A percentile compares a stretch with the other conserved stretches of the same genome.
These are phyloP conservation scores for Acanthopagrus latus DNA, from an alignment of 2,797 vertebrate genomes.

Conservation along the genomic window DNA sequence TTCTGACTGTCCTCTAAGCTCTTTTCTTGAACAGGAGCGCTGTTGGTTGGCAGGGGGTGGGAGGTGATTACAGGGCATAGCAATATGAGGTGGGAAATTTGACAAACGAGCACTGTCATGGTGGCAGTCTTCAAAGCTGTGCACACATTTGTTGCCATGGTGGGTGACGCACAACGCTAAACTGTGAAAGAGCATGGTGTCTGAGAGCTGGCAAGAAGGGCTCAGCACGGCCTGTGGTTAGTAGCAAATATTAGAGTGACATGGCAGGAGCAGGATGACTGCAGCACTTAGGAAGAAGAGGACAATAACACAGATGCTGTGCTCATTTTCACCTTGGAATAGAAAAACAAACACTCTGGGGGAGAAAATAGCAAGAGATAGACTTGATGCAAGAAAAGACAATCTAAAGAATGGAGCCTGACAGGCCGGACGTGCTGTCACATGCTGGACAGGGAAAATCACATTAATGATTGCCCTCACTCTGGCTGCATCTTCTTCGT, in stretches of 20 bases:
- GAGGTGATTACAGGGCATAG: slow-evolving; percentile 63
- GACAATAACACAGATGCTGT: slow-evolving; percentile 24
- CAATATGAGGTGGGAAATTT: slow-evolving; percentile 55
- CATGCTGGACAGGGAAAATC: background rate
- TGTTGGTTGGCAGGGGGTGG: background rate
- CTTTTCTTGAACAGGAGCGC: slow-evolving; percentile 28
- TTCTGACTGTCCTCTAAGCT: slow-evolving; percentile 28
- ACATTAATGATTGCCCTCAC: background rate
- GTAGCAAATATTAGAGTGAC: slow-evolving; percentile 42
- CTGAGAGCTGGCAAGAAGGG: slow-evolving; percentile 23
- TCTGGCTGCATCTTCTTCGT: slow-evolving; percentile 5
- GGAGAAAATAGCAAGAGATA: slow-evolving; percentile 14
- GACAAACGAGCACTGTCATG: slow-evolving; percentile 70
- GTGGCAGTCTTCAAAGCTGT: slow-evolving; percentile 64
- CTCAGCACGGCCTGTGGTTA: slow-evolving; percentile 29
- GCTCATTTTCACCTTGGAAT: slow-evolving; percentile 22
- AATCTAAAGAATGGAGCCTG: background rate
- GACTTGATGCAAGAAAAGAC: slow-evolving; percentile 2
- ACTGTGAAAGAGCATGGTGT: slow-evolving; percentile 56
- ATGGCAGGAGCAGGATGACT: slow-evolving; percentile 47
- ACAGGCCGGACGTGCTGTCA: background rate
- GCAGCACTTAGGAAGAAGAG: slow-evolving; percentile 40
- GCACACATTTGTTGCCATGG: slow-evolving; percentile 72
- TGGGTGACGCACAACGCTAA: slow-evolving; percentile 59
- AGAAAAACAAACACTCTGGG: slow-evolving; percentile 38